Base-by-base conservation (phyloP, 1,140 invertebrate species). In the Helicoverpa zea region DNA sequence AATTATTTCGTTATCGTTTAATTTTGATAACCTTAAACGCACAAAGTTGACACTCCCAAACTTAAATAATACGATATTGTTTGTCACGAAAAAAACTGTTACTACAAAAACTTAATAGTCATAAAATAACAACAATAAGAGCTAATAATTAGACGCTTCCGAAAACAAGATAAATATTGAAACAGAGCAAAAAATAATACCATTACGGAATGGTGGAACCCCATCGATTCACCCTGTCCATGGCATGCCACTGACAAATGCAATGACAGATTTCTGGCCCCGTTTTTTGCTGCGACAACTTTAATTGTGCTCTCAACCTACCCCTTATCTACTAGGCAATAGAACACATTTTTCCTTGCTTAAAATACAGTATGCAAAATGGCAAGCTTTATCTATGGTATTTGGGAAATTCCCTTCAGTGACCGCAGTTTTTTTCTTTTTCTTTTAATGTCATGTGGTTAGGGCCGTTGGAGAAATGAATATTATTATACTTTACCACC, bases 101-200 rank as follows among this genome's bases (percentile, higher is more conserved):
- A 0, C 1, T 4, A 2, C 10, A 58, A 58, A 23, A 23, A 10
- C 13, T 13, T n/a, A 13, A 18, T n/a, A 7, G 59, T 18, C 43
- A 43, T 18, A 66, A 18, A 12, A 68, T 30, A 61, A 43, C 43
- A 68, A 68, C 18, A 68, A 68, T 72, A 30, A 10, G 2, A 52
- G 49, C 23, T 52, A 54, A 72, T 72, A 72, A 52, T 72, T 5
- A 52, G n/a, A 13, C 14, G 49, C 64, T 68, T 49, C 64, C 16
- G 35, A 54, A 83, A 73, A 56, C 59, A 79, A 80, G 80, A 76
- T 49, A 78, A 81, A 76, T 79, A 84, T 80, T 76, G 74, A 66
- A 23, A 77, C 61, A 66, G 54, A 16, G 91, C 92, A 94, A 94
- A 91, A 88, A 79, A 77, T 72, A 73, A 80, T 18, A 43, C 30